phyloP scores from a whole-genome alignment of 2,888 invertebrate genomes.

The Notocelia uddmanniana region DNA sequence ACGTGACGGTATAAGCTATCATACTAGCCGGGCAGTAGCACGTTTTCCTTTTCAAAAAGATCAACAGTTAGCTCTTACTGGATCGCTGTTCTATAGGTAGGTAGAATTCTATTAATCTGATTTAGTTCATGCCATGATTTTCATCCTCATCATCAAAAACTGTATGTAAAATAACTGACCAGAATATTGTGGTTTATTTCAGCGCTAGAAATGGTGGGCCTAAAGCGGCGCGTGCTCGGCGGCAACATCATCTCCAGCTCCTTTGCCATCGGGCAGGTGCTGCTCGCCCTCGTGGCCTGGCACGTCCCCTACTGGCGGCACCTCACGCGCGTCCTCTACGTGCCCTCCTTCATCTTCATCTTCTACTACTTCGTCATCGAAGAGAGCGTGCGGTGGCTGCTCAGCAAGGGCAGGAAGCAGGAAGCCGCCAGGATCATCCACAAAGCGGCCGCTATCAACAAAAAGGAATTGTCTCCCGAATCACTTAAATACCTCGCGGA shows the following conservation, averaged over 20 bases:
- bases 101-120: too few species aligned
- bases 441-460: slow-evolving; percentile 79
- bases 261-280: slow-evolving; percentile 88
- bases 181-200: slow-evolving; percentile 49
- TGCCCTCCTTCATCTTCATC: slow-evolving; percentile 87
- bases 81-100: too few species aligned
- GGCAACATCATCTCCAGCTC: slow-evolving; percentile 88
- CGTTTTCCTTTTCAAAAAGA: too few species aligned
- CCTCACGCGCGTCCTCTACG: slow-evolving; percentile 86
- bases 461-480: slow-evolving; percentile 71
- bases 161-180: too few species aligned
- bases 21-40: too few species aligned
- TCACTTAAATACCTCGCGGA: slow-evolving; percentile 58
- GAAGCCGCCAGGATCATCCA: slow-evolving; percentile 81
- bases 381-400: slow-evolving; percentile 90
- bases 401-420: slow-evolving; percentile 85
- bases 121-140: too few species aligned
- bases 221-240: slow-evolving; percentile 87
- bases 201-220: slow-evolving; percentile 90
- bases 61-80: too few species aligned
- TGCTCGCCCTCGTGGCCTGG: slow-evolving; percentile 88
- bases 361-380: slow-evolving; percentile 87
- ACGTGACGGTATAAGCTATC: too few species aligned
- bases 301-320: slow-evolving; percentile 88
- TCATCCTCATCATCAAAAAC: too few species aligned